Conservation (phyloP, 2,888 invertebrate genomes). For the Diploptera punctata region DNA sequence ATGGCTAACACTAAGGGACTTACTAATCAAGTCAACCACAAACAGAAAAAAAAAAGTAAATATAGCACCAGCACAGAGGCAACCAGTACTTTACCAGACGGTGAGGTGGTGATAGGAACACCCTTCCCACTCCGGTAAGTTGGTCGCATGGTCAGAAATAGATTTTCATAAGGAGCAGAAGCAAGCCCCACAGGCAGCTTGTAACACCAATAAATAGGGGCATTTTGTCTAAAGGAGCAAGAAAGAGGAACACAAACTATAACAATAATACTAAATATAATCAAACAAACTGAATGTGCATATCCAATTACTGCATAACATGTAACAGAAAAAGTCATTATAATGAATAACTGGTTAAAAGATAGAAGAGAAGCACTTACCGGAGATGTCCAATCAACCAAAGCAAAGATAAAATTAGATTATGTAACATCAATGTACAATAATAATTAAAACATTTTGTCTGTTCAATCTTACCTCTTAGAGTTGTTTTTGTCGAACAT, state of each 20-base stretch:
- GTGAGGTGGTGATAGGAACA: slow-evolving; percentile 44
- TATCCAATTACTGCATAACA: not conserved
- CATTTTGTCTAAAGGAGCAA: slow-evolving; percentile 58
- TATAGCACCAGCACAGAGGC: slow-evolving; percentile 36
- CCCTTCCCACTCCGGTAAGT: slow-evolving; percentile 46
- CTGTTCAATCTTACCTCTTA: no score
- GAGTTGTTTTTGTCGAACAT: no score
- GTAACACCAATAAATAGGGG: slow-evolving; percentile 89
- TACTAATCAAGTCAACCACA: slow-evolving; percentile 12
- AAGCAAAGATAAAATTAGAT: no score
- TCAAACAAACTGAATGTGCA: not conserved
- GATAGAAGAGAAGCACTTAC: no score
- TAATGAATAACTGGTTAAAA: no score
- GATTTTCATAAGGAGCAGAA: slow-evolving; percentile 75
- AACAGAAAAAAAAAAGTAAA: slow-evolving; percentile 32
- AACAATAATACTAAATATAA: slow-evolving; percentile 16
- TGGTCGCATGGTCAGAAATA: slow-evolving; percentile 62
- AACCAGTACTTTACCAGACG: slow-evolving; percentile 49
- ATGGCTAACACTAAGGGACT: not conserved
- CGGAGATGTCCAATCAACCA: no score
- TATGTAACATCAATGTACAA: no score
- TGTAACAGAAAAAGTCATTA: not conserved
- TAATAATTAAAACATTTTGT: no score
- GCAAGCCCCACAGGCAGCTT: slow-evolving; percentile 87
- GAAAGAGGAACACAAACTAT: slow-evolving; percentile 42